Evolutionary conservation across 2,888 invertebrate species (phyloP), one percentile per base, ranked within the genome.

Genomic region (Drosophila nr. medialis): DNA sequence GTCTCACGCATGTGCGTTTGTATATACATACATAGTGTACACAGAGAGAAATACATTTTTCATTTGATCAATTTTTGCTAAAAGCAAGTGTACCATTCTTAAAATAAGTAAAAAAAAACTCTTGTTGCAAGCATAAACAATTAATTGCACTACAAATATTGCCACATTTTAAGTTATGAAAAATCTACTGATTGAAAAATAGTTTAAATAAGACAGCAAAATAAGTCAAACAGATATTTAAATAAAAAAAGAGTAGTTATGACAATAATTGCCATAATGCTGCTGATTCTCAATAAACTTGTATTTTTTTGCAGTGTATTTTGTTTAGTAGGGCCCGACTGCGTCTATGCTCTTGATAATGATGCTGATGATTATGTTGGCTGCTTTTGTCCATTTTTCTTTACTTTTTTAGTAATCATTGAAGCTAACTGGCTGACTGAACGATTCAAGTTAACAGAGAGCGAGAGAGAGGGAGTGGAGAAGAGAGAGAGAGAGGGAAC

Each of bases 341-440:
- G 34, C 32, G 48, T 64, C 78, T 67, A 63, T 65, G 61, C 59
- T 72, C 58, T 65, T 76, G 70, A 64, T 76, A 73, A 81, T 81
- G 74, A 77, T 81, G 74, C 72, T 77, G 75, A 86, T 77, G 72
- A 89, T 89, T 76, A 86, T 75, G 81, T 75, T 87, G 63, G 64
- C 71, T 86, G 86, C 80, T 65, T 77, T 74, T 68, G 55, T 50
- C n/a, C 54, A 55, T 64, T 54, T 58, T 62, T 62, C 58, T 78
- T 70, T 55, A 60, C 55, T 72, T 70, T 82, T 77, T 67, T 75
- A 84, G 87, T 84, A 85, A 85, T 87, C 89, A 81, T 72, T 86
- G 74, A 89, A 78, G 82, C 85, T 72, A 89, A 83, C 75, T 77
- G 64, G 60, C 74, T 74, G 64, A 49, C 55, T 66, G 64, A 54